phyloP scores from a whole-genome alignment of 2,797 vertebrate species.

The Pseudotriccus pelzelni region DNA sequence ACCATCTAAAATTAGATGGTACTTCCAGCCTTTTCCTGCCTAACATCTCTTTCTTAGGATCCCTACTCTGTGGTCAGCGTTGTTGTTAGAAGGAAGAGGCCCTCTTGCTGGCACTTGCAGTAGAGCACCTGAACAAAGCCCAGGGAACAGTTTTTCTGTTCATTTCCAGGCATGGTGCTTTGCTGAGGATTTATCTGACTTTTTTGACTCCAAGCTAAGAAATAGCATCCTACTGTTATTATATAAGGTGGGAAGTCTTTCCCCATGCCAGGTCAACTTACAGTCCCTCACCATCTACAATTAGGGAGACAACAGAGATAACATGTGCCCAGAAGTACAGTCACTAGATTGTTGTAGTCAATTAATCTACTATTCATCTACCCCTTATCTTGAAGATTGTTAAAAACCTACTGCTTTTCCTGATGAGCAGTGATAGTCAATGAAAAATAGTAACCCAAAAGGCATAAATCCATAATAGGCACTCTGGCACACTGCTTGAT shows the following conservation, averaged over 20 bases:
- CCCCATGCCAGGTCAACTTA: neutral
- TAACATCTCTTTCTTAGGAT: neutral
- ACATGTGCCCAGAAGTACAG: neutral
- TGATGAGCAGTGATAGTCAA: neutral
- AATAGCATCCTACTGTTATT: neutral
- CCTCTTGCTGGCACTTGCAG: conserved; percentile 30
- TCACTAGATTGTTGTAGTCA: neutral
- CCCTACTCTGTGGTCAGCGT: accelerated
- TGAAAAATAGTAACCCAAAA: neutral
- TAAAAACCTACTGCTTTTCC: neutral
- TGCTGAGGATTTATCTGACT: neutral
- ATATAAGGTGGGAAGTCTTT: neutral
- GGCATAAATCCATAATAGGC: neutral
- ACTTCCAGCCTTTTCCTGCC: neutral
- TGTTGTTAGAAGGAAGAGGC: neutral
- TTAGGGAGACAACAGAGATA: neutral
- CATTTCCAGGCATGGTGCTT: neutral
- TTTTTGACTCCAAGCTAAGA: neutral
- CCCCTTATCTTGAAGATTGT: neutral
- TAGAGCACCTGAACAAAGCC: neutral
- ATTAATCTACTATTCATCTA: neutral
- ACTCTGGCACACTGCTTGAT: neutral
- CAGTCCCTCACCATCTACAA: neutral
- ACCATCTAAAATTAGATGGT: neutral
- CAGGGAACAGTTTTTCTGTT: neutral